Base-by-base conservation (phyloP, 2,113 vertebrate genomes). In the Hystrix cristata region DNA sequence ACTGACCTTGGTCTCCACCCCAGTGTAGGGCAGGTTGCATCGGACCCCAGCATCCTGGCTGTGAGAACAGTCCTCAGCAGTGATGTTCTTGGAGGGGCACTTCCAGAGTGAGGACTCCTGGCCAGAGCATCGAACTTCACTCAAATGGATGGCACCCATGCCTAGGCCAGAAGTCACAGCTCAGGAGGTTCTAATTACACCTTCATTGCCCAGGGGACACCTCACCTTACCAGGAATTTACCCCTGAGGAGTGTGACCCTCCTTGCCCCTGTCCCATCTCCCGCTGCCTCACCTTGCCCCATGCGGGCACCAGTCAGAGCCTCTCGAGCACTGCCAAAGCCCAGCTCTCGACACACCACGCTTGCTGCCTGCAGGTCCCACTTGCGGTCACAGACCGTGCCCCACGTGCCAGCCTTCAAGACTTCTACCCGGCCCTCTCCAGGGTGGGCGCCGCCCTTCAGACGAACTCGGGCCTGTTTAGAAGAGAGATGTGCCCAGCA, bases 351-450 rank as follows among this genome's bases (percentile, higher is more conserved):
- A 98, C 99, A 99, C 95, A 99, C 99, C 23, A 99, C 99, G 0
- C 99, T 99, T 98, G 99, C 99, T 0, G 99, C 99, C 96, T 98
- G 98, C 95, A 99, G 98, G 98, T 98, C 99, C 99, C 99, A 99
- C 97, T 99, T 99, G 95, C 99, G 99, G 0, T 99, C 99, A 3
- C 99, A 99, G 95, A 99, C 98, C 0, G 99, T 99, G 62, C 99
- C 99, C 99, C 99, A 99, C 69, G 99, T 98, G n/a, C 94, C 99
- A 93, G 97, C 98, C 95, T 95, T 99, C 97, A 99, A 98, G 93
- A 99, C 99, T 98, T 99, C 99, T 0, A 99, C 99, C 0, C 99
- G 99, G 18, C 99, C 99, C 97, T 99, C 99, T 2, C 99, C 99
- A 0, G 98, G 34, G 96, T 89, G 98, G 0, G 99, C 98, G 0